A percentile compares a stretch with the other conserved stretches of the same genome.
These are phyloP conservation scores for Hippocampus zosterae DNA, from an alignment of 2,113 vertebrate genomes.

Conservation along the genomic window DNA sequence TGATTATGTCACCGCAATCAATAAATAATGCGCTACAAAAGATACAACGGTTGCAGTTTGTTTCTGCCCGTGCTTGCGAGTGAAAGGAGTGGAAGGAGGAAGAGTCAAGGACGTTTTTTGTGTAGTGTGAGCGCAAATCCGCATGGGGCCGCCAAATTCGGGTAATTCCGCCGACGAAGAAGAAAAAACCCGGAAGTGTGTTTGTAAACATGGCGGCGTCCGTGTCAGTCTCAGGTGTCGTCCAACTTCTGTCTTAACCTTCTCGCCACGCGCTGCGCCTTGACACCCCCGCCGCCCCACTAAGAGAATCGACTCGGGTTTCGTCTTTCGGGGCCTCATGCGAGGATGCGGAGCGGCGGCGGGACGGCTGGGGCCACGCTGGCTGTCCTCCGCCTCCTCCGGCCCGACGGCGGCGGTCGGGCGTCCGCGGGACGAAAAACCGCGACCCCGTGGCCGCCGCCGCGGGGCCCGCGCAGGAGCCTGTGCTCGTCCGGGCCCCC, in stretches of 20 bases:
- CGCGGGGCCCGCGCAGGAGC: fast-evolving
- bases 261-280: neutral
- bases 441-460: neutral
- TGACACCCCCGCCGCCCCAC: too few species aligned
- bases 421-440: fast-evolving
- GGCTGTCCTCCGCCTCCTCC: neutral
- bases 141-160: neutral
- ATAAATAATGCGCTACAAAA: neutral
- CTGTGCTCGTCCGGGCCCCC: slow-evolving; percentile 63
- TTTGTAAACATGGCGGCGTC: slow-evolving; percentile 34
- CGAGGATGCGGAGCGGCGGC: slow-evolving; percentile 14
- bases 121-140: neutral
- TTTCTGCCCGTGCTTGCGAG: neutral
- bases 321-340: neutral
- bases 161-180: neutral
- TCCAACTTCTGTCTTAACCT: neutral
- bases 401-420: neutral
- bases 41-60: neutral
- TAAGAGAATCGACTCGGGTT: neutral
- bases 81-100: neutral
- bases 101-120: neutral
- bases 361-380: neutral
- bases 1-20: neutral
- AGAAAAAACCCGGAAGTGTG: slow-evolving; percentile 2
- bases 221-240: neutral